Conservation (phyloP, 2,113 vertebrate genomes). For the Erinaceus europaeus region DNA sequence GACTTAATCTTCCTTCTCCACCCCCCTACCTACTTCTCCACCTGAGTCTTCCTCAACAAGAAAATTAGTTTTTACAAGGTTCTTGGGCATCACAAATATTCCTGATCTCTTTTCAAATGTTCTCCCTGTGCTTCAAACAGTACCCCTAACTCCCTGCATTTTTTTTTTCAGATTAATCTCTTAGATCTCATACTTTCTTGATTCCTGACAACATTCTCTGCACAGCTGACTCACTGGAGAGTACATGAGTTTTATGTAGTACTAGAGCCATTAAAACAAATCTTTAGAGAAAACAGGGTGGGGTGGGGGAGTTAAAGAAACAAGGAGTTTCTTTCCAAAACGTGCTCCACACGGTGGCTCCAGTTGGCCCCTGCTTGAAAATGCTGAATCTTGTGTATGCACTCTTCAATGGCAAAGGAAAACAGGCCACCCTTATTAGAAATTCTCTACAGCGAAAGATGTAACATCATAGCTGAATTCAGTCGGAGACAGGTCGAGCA, state of each 20-base stretch:
- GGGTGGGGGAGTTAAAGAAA: constrained; percentile 50
- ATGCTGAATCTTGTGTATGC: constrained; percentile 75
- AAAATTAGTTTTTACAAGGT: not conserved
- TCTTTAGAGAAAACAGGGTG: constrained; percentile 4
- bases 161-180: not conserved
- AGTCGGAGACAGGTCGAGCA: constrained; percentile 86
- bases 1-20: not conserved
- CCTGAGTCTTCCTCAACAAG: not conserved
- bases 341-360: constrained; percentile 63
- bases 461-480: constrained; percentile 89
- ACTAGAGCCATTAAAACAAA: constrained; percentile 64
- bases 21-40: accelerated
- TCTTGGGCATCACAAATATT: too few relatives aligned
- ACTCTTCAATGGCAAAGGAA: constrained; percentile 81
- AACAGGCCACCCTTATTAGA: constrained; percentile 84
- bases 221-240: not conserved
- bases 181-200: not conserved
- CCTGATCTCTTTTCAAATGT: not conserved
- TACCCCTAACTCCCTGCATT: not conserved
- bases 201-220: constrained; percentile 10
- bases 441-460: constrained; percentile 81
- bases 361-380: constrained; percentile 72
- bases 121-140: not conserved
- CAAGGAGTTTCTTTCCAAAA: constrained; percentile 74
- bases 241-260: constrained; percentile 58